Conservation (phyloP, 2,113 vertebrate species). For the Pituophis catenifer region DNA sequence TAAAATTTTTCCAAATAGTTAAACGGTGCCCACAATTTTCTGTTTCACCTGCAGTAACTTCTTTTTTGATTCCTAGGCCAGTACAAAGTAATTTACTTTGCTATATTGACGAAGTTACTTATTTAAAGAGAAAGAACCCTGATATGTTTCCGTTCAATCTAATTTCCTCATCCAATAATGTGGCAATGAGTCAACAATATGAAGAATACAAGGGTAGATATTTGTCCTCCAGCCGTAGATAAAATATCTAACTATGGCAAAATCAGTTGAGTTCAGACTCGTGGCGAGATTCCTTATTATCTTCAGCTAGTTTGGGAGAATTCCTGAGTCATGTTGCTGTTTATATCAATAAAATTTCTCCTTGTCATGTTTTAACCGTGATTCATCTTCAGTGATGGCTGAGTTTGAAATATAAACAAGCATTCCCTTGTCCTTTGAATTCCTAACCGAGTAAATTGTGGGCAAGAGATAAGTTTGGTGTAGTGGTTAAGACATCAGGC, state of each 20-base stretch:
- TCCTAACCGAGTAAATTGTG: neutral
- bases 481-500: neutral
- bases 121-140: neutral
- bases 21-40: neutral
- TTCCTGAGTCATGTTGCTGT: slow-evolving; percentile 27
- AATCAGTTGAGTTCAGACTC: neutral
- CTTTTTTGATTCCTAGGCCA: neutral
- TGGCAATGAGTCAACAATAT: neutral
- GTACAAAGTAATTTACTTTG: neutral
- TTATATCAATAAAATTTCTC: slow-evolving; percentile 4
- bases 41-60: neutral
- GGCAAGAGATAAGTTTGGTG: neutral
- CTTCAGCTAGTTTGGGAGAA: slow-evolving; percentile 4
- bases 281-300: neutral
- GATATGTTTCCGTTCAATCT: neutral
- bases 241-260: neutral
- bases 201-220: neutral
- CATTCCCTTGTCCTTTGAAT: neutral
- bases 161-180: neutral
- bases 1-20: neutral
- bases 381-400: slow-evolving; percentile 12
- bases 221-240: neutral
- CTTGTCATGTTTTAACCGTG: slow-evolving; percentile 21
- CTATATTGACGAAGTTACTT: neutral
- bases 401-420: neutral